A percentile compares a stretch with the other conserved stretches of the same genome.
These are phyloP conservation scores for Nannobrachium achirus DNA, from an alignment of 2,113 vertebrate species.

Conservation along the genomic window DNA sequence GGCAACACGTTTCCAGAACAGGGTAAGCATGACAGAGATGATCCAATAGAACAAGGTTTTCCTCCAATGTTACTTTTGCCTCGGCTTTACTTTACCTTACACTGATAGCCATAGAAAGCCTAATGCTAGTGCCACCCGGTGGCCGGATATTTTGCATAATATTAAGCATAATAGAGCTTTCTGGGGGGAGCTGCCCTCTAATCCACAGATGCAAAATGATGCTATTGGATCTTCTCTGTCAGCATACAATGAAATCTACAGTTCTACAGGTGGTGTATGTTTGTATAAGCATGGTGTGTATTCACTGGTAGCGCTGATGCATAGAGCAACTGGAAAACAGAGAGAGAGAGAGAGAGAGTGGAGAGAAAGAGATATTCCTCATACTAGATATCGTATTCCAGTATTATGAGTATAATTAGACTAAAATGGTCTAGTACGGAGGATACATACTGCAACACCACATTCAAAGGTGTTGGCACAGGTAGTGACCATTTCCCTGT, in stretches of 20 bases:
- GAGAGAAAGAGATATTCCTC: slow-evolving; percentile 2
- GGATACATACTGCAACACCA: slow-evolving; percentile 30
- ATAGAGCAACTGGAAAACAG: slow-evolving; percentile 19
- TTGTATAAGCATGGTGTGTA: slow-evolving; percentile 35
- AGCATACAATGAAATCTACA: slow-evolving; percentile 62
- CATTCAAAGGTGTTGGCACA: slow-evolving; percentile 14
- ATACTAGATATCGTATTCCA: no score
- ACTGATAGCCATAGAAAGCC: neutral
- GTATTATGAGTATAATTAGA: slow-evolving; percentile 2
- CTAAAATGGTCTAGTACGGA: slow-evolving; percentile 25
- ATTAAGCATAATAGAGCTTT: neutral
- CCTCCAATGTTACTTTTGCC: neutral
- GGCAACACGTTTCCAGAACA: slow-evolving; percentile 74
- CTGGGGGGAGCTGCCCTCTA: neutral
- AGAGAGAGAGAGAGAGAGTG: slow-evolving; percentile 24
- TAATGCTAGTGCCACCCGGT: slow-evolving; percentile 45
- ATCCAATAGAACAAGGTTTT: slow-evolving; percentile 42
- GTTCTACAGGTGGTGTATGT: slow-evolving; percentile 41
- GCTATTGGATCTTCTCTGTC: slow-evolving; percentile 57
- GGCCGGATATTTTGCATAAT: slow-evolving; percentile 27
- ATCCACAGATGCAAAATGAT: slow-evolving; percentile 18
- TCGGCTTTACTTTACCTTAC: neutral
- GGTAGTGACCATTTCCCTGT: slow-evolving; percentile 13
- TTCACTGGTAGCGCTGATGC: slow-evolving; percentile 45
- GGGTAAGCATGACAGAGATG: slow-evolving; percentile 63